Base-by-base conservation (phyloP, 2,888 invertebrate genomes). In the Lepetodrilus schrolli region DNA sequence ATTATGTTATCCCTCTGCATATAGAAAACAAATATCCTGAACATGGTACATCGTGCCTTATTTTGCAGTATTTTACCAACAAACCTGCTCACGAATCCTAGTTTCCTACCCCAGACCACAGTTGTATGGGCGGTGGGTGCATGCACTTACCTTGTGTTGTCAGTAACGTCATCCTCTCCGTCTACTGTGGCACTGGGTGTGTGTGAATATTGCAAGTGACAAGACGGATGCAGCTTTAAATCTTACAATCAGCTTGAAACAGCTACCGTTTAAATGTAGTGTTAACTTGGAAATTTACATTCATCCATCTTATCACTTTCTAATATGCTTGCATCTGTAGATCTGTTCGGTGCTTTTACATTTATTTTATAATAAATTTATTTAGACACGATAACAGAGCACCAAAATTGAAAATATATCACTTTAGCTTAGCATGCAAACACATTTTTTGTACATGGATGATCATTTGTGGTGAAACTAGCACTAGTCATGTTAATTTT, bases 91-190 rank as follows among this genome's bases (percentile, higher is more conserved):
- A 17, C 38, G 43, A 43, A n/a, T n/a, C 43, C 43, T 43, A 17
- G 43, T 43, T 13, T 21, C 34, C 58, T 58, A 58, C n/a, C 58
- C 58, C 58, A 58, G 34, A 30, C 58, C 58, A 58, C 58, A 58
- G 58, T 58, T 58, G 58, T 26, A 17, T 58, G 34, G 58, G 58
- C 26, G 34, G 58, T 34, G 30, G 34, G 58, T 58, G 58, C 30
- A 30, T 58, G 58, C 26, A 58, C 58, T 30, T 58, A 58, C 58
- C 58, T 58, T 58, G 58, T 58, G 58, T 30, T 58, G 58, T 30
- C 58, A 58, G 58, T 17, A 58, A 34, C 58, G 17, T 26, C 58
- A 30, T 34, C 30, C 34, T n/a, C 58, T 1, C 30, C 34, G 17
- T 30, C 10, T 30, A 58, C 58, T 58, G 58, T 58, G 58, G 58